Base-by-base conservation (phyloP, 2,888 invertebrate species). In the Lasioglossum marginatum region DNA sequence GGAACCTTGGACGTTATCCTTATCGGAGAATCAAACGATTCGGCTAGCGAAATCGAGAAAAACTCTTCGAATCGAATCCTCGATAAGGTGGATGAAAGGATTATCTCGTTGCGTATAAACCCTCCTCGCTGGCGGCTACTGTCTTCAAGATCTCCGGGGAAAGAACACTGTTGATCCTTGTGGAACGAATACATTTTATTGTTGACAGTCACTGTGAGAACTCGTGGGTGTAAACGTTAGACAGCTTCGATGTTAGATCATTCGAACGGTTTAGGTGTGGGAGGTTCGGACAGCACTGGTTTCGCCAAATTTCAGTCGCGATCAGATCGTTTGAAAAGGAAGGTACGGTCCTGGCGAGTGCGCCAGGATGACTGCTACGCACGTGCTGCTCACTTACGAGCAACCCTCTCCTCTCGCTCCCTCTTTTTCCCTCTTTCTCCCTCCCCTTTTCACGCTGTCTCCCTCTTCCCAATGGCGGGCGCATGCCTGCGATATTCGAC, bases 301-400 rank as follows among this genome's bases (percentile, higher is more conserved):
- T n/a, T 12, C 10, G 45, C 4, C 10, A 48, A 31, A 16, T 63
- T 19, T 31, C 8, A 16, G 3, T 19, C 27, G 19, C 31, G 31
- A 19, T 57, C 40, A 4, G 79, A 83, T 85, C 37, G 84, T 79
- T 86, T 75, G 78, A 77, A 88, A 88, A 84, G 80, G 80, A 89
- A 82, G 88, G 87, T 89, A 81, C 89, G 90, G 85, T 90, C 92
- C 92, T 92, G 90, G 90, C 92, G 91, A 89, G 88, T 88, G 93
- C 90, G 90, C 92, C 92, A 92, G 92, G 91, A 90, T 92, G 91
- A 94, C 94, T 94, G 93, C 88, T 90, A 91, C 91, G 93, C 94
- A 94, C 94, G 94, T 94, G 94, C 92, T 91, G 90, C 88, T 90
- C 85, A 88, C 88, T 91, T 81, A 91, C 88, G 87, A 90, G 81